Evolutionary conservation across 2,113 vertebrate genomes (phyloP).

Genomic region (Cnemophilus loriae): DNA sequence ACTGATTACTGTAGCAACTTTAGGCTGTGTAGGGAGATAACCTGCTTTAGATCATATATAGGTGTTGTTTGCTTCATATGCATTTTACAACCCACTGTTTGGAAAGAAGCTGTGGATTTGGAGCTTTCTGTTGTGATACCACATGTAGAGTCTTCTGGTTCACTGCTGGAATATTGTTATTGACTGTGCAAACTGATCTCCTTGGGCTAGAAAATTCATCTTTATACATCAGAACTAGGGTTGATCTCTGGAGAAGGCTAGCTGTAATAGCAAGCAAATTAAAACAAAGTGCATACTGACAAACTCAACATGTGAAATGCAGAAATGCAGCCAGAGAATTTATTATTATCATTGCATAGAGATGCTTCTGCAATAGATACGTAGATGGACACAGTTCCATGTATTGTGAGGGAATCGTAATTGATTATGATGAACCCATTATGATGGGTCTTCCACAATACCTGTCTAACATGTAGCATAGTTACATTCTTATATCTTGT

Average conservation of each 20-base stretch:
- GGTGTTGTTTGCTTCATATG: background rate
- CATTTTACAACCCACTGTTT: slow-evolving; percentile 21
- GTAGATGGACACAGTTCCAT: background rate
- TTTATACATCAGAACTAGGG: slow-evolving; percentile 10
- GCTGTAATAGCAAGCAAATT: slow-evolving; percentile 30
- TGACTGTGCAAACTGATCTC: slow-evolving; percentile 53
- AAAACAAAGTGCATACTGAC: slow-evolving; percentile 17
- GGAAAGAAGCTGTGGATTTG: slow-evolving; percentile 25
- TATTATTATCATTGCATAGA: background rate
- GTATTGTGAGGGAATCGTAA: background rate
- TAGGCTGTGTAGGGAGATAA: background rate
- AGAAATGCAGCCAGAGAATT: background rate
- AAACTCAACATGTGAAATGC: background rate
- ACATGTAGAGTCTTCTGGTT: slow-evolving; percentile 30
- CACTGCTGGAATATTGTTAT: slow-evolving; percentile 30
- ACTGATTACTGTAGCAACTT: background rate
- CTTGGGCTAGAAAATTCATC: slow-evolving; percentile 54
- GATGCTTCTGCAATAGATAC: background rate
- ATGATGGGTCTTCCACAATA: background rate
- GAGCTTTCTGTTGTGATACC: slow-evolving; percentile 28
- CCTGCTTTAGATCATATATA: background rate
- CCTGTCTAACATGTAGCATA: background rate
- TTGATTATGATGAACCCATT: background rate
- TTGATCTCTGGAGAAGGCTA: background rate
- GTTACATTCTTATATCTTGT: background rate